Percentiles rank a stretch among this genome's conserved stretches.
These are phyloP conservation scores for Sebastes itinus DNA, from an alignment of 2,797 vertebrate species.

Conservation along the genomic window DNA sequence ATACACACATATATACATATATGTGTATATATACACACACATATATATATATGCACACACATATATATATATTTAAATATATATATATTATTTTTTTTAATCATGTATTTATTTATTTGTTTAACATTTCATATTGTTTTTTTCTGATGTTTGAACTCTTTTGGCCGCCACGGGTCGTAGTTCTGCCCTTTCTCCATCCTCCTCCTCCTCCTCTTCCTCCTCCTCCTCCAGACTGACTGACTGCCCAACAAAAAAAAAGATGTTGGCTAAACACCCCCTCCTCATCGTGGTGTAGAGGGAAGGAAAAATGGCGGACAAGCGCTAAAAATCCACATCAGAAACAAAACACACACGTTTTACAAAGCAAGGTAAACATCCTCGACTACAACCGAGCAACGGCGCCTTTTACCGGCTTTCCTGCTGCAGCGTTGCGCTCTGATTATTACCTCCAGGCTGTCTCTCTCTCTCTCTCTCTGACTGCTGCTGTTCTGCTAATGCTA, in stretches of 20 bases:
- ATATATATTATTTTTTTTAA: no score
- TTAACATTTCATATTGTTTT: not conserved
- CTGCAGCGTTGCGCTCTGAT: constrained; percentile 18
- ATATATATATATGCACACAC: no score
- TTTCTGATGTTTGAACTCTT: not conserved
- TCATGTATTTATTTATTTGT: no score
- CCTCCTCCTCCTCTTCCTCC: not conserved
- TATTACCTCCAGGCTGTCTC: not conserved
- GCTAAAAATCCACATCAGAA: constrained; percentile 78
- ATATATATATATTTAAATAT: no score
- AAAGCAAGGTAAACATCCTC: constrained; percentile 78
- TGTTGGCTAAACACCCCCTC: constrained; percentile 73
- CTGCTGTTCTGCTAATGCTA: constrained; percentile 52
- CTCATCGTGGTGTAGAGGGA: constrained; percentile 48
- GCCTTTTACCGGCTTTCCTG: not conserved
- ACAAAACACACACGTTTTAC: constrained; percentile 74
- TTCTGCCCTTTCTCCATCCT: not conserved
- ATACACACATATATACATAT: no score
- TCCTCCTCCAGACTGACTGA: constrained; percentile 25
- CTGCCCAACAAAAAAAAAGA: constrained; percentile 59
- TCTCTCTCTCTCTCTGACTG: constrained; percentile 2
- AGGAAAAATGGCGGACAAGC: constrained; percentile 85
- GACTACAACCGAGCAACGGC: constrained; percentile 39
- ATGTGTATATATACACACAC: no score
- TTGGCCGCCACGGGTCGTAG: constrained; percentile 42